Conservation (phyloP, 2,797 vertebrate species). For the Xenentodon cancila region DNA sequence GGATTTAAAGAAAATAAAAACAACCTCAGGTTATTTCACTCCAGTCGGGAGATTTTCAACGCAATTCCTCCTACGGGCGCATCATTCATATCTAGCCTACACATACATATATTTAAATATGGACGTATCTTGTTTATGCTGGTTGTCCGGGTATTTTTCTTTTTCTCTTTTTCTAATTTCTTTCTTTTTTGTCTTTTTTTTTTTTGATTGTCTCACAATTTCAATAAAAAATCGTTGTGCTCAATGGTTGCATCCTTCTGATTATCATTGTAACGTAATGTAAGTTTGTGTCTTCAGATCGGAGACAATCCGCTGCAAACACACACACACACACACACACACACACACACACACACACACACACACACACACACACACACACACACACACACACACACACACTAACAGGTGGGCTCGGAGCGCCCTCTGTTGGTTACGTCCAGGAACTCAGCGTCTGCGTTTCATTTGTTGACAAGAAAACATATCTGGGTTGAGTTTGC, state of each 20-base stretch:
- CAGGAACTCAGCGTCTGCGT: background rate
- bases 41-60: slow-evolving; percentile 85
- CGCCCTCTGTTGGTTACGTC: slow-evolving; percentile 72
- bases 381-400: background rate
- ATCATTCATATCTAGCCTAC: slow-evolving; percentile 73
- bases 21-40: slow-evolving; percentile 95
- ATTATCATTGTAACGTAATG: slow-evolving; percentile 6
- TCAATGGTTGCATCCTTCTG: slow-evolving; percentile 61
- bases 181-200: slow-evolving; percentile 67
- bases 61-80: slow-evolving; percentile 84
- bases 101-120: slow-evolving; percentile 81
- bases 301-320: background rate
- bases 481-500: slow-evolving; percentile 9
- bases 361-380: no score
- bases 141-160: slow-evolving; percentile 86
- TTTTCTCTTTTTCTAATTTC: slow-evolving; percentile 50
- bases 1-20: slow-evolving; percentile 74
- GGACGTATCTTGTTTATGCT: slow-evolving; percentile 88
- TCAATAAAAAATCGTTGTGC: slow-evolving; percentile 90
- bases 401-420: slow-evolving; percentile 25
- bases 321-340: no score
- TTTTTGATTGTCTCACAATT: slow-evolving; percentile 89
- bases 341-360: no score
- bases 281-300: background rate
- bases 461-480: slow-evolving; percentile 23